Evolutionary conservation across 2,888 invertebrate genomes (phyloP).

Genomic region (Nymphalis urticae): DNA sequence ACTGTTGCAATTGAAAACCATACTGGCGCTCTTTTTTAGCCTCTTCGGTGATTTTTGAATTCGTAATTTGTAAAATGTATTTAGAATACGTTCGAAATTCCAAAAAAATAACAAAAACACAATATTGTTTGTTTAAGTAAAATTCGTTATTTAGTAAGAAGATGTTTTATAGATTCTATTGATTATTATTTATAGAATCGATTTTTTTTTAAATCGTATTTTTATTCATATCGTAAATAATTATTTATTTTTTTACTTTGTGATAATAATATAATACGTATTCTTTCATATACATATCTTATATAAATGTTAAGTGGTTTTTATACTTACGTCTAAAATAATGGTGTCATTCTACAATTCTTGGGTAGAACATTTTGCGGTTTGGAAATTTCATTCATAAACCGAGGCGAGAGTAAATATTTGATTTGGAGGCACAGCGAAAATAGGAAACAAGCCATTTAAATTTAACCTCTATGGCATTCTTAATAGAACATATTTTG

Average conservation of each 20-base stretch:
- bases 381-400: slow-evolving; percentile 77
- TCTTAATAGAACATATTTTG: slow-evolving; percentile 12
- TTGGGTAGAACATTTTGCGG: slow-evolving; percentile 49
- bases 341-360: slow-evolving; percentile 32
- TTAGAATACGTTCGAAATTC: not conserved
- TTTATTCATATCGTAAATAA: too few species aligned
- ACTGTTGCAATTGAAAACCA: not conserved
- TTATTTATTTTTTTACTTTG: too few species aligned
- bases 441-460: slow-evolving; percentile 34
- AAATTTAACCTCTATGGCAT: not conserved
- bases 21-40: not conserved
- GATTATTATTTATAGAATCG: too few species aligned
- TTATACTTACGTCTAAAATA: slow-evolving; percentile 28
- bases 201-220: too few species aligned
- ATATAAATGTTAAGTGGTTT: not conserved
- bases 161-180: too few species aligned
- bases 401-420: slow-evolving; percentile 70
- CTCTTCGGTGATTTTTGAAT: not conserved
- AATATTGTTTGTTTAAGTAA: too few species aligned
- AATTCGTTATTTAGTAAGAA: too few species aligned
- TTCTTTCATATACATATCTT: too few species aligned
- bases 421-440: slow-evolving; percentile 53
- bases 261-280: too few species aligned
- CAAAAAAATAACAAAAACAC: too few species aligned
- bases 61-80: not conserved